Evolutionary conservation across 2,797 vertebrate genomes (phyloP), one percentile per base, ranked within the genome.

Genomic region (Aldrovandia affinis): DNA sequence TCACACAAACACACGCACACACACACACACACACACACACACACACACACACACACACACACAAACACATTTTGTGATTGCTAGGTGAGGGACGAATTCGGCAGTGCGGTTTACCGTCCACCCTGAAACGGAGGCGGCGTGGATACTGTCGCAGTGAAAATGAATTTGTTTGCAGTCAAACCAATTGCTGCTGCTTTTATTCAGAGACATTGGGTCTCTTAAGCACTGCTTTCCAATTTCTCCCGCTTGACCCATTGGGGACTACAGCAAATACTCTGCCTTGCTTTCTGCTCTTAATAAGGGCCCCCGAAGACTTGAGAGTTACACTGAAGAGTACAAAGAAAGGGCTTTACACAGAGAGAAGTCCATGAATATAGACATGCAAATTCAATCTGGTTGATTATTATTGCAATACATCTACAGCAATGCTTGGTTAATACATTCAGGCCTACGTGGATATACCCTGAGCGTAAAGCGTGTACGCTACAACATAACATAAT

Each of bases 1-100:
- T 54, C 22, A 47, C 25, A 30, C 14, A 28, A 25, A 28, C 47
- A 18, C 14, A 33, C n/a, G n/a, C 61, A n/a, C 59, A 9, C 57
- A 25, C 20, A 28, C 59, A 65, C 61, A 65, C 61, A 65, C 61
- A 65, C 61, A 65, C 61, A 65, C 61, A 65, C 61, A 65, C n/a
- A 65, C 61, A 65, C 61, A 65, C 5, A 5, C 65, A 70, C 8
- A n/a, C n/a, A n/a, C n/a, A n/a, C n/a, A n/a, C n/a, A n/a, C n/a
- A n/a, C n/a, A n/a, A n/a, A n/a, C n/a, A 73, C 68, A 28, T 22
- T 18, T 39, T 33, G 4, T 52, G 12, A 52, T 4, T 73, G 68
- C 63, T 33, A 30, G 30, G 30, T 30, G 65, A 14, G 30, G 10
- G 15, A 36, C 30, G 15, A 28, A 33, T 15, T 68, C 65, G 12